phyloP scores from a whole-genome alignment of 2,888 invertebrate species.

The Sialis fuliginosa region DNA sequence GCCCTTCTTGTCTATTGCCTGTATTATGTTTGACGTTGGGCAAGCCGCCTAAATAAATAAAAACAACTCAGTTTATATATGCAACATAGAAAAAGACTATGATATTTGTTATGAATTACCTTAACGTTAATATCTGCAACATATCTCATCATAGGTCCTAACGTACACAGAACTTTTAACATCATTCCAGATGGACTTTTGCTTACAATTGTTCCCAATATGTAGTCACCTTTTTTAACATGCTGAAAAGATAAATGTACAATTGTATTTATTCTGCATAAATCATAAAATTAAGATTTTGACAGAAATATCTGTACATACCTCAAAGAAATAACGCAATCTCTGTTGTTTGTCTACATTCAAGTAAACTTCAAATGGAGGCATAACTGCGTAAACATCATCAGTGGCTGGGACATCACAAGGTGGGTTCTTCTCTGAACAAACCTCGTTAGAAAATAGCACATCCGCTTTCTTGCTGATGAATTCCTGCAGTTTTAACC shows the following conservation, averaged over 20 bases:
- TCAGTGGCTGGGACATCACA: conserved; percentile 32
- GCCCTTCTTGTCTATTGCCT: conserved; percentile 63
- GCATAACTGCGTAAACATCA: conserved; percentile 64
- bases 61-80: conserved; percentile 1
- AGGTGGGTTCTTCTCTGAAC: conserved; percentile 29
- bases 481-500: conserved; percentile 72
- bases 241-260: conserved; percentile 25
- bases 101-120: conserved; percentile 29
- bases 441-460: conserved; percentile 42
- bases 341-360: conserved; percentile 61
- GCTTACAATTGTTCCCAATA: conserved; percentile 61
- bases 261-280: not conserved
- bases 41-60: conserved; percentile 36
- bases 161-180: conserved; percentile 71
- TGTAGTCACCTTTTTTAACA: conserved; percentile 59
- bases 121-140: conserved; percentile 76
- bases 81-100: not conserved
- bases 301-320: conserved; percentile 22
- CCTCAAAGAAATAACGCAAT: conserved; percentile 66
- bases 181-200: conserved; percentile 54
- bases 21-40: conserved; percentile 52
- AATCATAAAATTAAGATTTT: no score
- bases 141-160: conserved; percentile 59
- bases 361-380: conserved; percentile 73
- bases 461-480: conserved; percentile 68